Conservation (phyloP, 2,113 vertebrate species). For the Empidonax traillii region DNA sequence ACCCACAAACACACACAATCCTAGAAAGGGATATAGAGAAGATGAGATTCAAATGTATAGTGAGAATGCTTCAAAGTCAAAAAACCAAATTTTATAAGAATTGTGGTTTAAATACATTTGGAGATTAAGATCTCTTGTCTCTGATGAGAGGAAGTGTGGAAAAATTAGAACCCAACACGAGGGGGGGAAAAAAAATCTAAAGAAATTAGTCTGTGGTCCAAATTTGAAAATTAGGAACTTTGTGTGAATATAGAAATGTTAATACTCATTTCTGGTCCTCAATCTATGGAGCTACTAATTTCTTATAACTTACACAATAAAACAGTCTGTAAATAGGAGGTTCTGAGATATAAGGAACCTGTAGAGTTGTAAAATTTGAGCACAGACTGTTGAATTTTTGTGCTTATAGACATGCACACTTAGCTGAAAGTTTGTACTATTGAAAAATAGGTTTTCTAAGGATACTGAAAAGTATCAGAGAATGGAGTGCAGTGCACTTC, state of each 20-base stretch:
- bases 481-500: not conserved
- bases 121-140: not conserved
- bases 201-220: not conserved
- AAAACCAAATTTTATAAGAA: not conserved
- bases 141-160: not conserved
- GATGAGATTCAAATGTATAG: not conserved
- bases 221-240: not conserved
- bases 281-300: accelerated
- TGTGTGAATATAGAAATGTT: not conserved
- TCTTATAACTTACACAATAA: not conserved
- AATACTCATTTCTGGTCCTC: not conserved
- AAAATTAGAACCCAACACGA: not conserved
- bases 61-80: not conserved
- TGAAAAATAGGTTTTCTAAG: not conserved
- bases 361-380: not conserved
- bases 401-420: not conserved
- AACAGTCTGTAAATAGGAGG: not conserved
- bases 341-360: not conserved
- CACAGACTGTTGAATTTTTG: not conserved
- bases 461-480: not conserved
- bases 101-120: not conserved
- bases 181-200: not conserved
- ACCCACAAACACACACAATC: not conserved
- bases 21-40: not conserved
- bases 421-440: not conserved